Base-by-base conservation (phyloP, 2,888 invertebrate genomes). In the Asteroscopus sphinx region DNA sequence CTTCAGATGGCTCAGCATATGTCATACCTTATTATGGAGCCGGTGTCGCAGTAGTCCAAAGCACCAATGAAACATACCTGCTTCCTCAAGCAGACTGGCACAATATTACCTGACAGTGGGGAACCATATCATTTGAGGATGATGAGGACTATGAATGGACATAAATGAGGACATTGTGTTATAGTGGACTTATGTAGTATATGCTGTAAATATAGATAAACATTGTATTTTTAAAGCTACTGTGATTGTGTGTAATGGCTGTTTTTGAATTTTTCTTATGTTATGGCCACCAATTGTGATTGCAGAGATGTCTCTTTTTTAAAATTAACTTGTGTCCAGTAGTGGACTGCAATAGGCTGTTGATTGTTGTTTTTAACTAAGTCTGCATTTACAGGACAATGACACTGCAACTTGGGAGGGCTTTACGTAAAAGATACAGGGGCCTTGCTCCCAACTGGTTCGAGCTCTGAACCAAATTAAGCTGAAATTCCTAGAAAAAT, bases 1-100 rank as follows among this genome's bases (percentile, higher is more conserved):
- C 99, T 41, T 97, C 99, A 0, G 99, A 99, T 95, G 99, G 99
- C 21, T 99, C 99, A 9, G 96, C 97, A 59, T 99, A 98, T 88
- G 96, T 99, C 2, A 98, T 99, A 82, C 98, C 98, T 48, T 98
- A 98, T 89, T 99, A 97, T 86, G 99, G 99, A 63, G 98, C 99
- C 0, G 97, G 97, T 17, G 96, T 99, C 21, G 95, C 96, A 49
- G 97, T 98, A 59, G 94, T 98, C 49, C 95, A 95, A 49, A 97
- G 97, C 90, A 96, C 98, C 90, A 98, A 98, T 89, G 96, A 96
- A 81, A 98, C 98, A 0, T 98, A 96, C 89, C 95, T 97, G 77
- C 95, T 97, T 67, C 97, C 96, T 32, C 97, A 97, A 83, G 96
- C 96, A 57, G 97, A 97, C 86, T 97, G 97, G 97, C 95, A 94